phyloP scores from a whole-genome alignment of 2,113 vertebrate species.

The Agelaius phoeniceus region DNA sequence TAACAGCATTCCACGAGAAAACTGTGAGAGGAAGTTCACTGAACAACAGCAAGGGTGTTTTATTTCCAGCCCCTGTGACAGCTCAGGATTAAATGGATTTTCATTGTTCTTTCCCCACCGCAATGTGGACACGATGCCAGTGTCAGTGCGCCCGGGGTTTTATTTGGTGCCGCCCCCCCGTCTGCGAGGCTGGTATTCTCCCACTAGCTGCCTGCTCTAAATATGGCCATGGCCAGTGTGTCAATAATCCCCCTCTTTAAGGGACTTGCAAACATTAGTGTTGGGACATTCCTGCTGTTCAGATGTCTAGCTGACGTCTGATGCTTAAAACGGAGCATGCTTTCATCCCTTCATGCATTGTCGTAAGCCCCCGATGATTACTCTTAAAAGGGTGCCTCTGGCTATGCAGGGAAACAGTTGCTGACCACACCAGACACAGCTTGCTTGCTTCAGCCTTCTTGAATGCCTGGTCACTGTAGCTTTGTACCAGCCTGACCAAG shows the following conservation, averaged over 20 bases:
- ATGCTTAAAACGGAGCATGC: constrained; percentile 91
- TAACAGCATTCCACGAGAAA: background rate
- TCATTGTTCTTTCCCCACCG: background rate
- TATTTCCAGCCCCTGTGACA: background rate
- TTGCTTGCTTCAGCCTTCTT: constrained; percentile 39
- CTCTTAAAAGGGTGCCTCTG: constrained; percentile 86
- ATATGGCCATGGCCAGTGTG: constrained; percentile 81
- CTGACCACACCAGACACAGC: constrained; percentile 51
- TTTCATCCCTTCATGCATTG: constrained; percentile 87
- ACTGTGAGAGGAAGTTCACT: background rate
- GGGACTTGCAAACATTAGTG: constrained; percentile 76
- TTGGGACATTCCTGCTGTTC: constrained; percentile 93
- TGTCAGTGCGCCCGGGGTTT: background rate
- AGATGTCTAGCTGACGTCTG: constrained; percentile 87
- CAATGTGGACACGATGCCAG: background rate
- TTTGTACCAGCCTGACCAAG: constrained; percentile 55
- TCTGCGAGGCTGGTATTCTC: constrained; percentile 28
- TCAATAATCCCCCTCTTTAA: constrained; percentile 79
- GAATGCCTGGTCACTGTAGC: constrained; percentile 63
- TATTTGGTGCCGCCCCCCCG: background rate
- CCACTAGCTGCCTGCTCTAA: constrained; percentile 76
- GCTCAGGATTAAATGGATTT: constrained; percentile 12
- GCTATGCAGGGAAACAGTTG: constrained; percentile 80
- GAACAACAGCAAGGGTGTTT: background rate
- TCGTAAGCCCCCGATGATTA: constrained; percentile 74